Conservation (phyloP, 2,888 invertebrate species). For the Acanthoscelides obtectus region DNA sequence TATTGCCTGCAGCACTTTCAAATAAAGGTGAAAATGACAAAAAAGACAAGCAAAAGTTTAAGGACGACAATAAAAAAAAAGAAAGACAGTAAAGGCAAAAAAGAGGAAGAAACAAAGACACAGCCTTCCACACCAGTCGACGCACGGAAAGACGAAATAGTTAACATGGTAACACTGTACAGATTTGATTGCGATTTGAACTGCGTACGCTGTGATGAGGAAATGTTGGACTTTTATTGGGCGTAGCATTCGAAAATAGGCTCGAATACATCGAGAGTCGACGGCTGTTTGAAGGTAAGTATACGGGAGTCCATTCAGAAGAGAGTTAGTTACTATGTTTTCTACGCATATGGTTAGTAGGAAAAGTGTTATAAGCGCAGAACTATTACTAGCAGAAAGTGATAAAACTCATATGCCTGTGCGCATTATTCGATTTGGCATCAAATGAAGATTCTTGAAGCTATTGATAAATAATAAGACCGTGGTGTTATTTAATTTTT, state of each 20-base stretch:
- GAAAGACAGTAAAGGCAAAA: constrained; percentile 19
- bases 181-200: constrained; percentile 50
- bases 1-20: background rate
- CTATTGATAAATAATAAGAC: too few species aligned
- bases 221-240: constrained; percentile 55
- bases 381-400: too few species aligned
- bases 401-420: too few species aligned
- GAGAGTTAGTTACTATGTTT: too few species aligned
- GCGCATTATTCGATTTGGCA: too few species aligned
- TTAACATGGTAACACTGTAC: constrained; percentile 45
- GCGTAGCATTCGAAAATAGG: constrained; percentile 43
- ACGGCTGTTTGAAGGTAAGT: constrained; percentile 37
- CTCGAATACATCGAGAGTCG: constrained; percentile 36
- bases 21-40: constrained; percentile 6
- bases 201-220: constrained; percentile 53
- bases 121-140: constrained; percentile 5
- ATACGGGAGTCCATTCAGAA: too few species aligned
- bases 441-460: too few species aligned
- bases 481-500: too few species aligned
- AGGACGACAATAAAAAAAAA: constrained; percentile 13
- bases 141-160: constrained; percentile 30
- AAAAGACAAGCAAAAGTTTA: constrained; percentile 3
- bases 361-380: too few species aligned
- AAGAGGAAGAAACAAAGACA: constrained; percentile 15
- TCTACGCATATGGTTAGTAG: too few species aligned